phyloP scores from a whole-genome alignment of 2,113 vertebrate genomes.

The Oreochromis aureus region DNA sequence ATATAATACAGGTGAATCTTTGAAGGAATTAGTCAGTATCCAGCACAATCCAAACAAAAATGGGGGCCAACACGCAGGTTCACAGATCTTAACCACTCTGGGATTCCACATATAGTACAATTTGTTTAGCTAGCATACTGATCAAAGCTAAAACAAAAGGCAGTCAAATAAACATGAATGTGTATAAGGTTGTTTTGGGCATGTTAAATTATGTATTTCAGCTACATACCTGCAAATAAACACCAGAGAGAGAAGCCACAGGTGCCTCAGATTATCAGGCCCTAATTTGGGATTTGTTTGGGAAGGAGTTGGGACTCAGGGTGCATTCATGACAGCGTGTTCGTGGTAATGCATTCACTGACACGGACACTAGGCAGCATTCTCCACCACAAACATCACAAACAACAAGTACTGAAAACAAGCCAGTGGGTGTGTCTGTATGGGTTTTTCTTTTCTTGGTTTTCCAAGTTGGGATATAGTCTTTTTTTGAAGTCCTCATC shows the following conservation, averaged over 20 bases:
- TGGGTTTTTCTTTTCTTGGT: accelerated
- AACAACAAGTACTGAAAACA: not conserved
- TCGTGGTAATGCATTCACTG: not conserved
- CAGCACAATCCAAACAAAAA: not conserved
- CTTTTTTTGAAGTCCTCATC: not conserved
- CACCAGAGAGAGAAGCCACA: not conserved
- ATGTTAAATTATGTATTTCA: not conserved
- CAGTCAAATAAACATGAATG: not conserved
- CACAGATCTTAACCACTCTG: not conserved
- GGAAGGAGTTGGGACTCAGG: not conserved
- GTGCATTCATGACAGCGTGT: not conserved
- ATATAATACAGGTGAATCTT: not conserved
- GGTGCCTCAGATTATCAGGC: not conserved
- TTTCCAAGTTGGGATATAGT: not conserved
- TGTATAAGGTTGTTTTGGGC: not conserved
- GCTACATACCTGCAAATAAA: not conserved
- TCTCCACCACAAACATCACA: not conserved
- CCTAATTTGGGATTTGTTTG: not conserved
- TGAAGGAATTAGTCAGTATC: not conserved
- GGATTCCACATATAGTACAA: not conserved
- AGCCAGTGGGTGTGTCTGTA: not conserved
- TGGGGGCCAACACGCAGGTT: accelerated
- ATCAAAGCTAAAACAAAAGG: not conserved
- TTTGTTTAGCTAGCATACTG: not conserved
- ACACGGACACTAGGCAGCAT: accelerated